Evolutionary conservation across 2,113 vertebrate genomes (phyloP), one percentile per base, ranked within the genome.

Genomic region (Eretmochelys imbricata): DNA sequence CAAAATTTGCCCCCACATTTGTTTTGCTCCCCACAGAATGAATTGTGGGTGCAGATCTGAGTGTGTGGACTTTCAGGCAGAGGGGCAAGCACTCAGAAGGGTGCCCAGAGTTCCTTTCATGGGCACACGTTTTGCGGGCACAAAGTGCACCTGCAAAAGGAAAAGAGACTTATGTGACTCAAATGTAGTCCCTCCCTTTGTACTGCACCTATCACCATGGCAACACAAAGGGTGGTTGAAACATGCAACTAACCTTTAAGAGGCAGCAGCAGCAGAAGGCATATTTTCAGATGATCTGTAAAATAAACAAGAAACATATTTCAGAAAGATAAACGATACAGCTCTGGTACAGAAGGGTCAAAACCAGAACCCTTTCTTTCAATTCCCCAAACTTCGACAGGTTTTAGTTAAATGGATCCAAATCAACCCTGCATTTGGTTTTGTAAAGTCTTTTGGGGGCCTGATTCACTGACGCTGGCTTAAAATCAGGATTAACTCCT

Each of bases 181-280:
- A 91, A 92, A 93, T 91, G 81, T 87, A 86, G 81, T 65, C 92
- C 86, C 91, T 91, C 65, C 80, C 72, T 89, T 80, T 87, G 48
- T 76, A 72, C 3, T 49, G 7, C 84, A 49, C 8, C 91, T 27
- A 76, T 97, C 88, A 76, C 94, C 93, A 94, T 89, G 90, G 95
- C 25, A 94, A 96, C 91, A 20, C 24, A 85, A 78, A 91, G 85
- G 86, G 59, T 87, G 82, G 65, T n/a, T 69, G 35, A 91, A 93
- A 90, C 82, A 91, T 35, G 91, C 54, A 89, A 87, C 42, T 90
- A 91, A 87, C 75, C 87, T 88, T 78, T 83, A 92, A 85, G 12
- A 50, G 42, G 29, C 53, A 90, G 27, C 38, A 90, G 27, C 38
- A 53, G 24, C 90, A 76, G 4, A 51, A 2, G 19, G 24, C 88